Evolutionary conservation across 1,140 invertebrate genomes (phyloP).

Genomic region (Achatina immaculata): DNA sequence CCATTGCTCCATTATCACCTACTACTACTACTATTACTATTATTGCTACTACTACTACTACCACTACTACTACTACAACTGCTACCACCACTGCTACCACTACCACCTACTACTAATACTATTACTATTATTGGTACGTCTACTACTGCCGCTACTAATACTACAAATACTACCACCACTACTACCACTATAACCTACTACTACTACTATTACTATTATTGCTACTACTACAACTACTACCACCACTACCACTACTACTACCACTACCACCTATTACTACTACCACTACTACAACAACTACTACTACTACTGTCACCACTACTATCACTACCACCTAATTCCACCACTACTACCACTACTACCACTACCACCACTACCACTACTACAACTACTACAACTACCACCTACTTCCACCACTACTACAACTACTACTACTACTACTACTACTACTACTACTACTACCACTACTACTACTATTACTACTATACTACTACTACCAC

Average conservation of each 20-base stretch:
- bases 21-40: not conserved
- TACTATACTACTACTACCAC: not conserved
- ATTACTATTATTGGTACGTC: not conserved
- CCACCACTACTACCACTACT: not conserved
- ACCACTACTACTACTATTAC: not conserved
- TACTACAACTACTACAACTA: not conserved
- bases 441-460: not conserved
- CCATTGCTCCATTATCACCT: not conserved
- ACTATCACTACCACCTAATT: not conserved
- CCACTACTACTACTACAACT: not conserved
- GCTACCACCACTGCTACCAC: not conserved
- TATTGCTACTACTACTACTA: not conserved
- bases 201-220: not conserved
- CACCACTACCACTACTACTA: not conserved
- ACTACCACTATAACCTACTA: not conserved
- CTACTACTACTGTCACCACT: not conserved
- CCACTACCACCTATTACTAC: not conserved
- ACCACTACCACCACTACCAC: not conserved
- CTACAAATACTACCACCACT: not conserved
- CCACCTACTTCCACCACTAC: not conserved
- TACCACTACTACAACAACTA: not conserved
- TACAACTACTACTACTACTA: not conserved
- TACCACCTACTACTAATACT: not conserved
- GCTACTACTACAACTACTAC: not conserved
- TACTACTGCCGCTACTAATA: not conserved